Evolutionary conservation across 1,140 invertebrate species (phyloP), one percentile per base, ranked within the genome.

Genomic region (Zaprionus taronus): DNA sequence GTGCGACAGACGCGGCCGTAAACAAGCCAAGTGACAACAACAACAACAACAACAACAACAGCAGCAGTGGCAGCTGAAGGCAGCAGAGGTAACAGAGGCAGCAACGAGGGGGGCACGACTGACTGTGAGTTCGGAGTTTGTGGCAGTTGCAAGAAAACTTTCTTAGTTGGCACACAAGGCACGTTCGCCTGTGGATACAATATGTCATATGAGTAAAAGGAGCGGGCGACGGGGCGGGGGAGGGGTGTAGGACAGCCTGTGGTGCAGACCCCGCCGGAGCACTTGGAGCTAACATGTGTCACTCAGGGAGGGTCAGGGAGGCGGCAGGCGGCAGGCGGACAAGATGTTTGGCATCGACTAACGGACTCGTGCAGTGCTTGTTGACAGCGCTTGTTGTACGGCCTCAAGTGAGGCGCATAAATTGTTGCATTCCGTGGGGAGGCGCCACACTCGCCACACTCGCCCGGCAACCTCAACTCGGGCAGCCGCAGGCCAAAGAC

Each of bases 101-200:
- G 38, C 24, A 22, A 14, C 15, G 17, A 47, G 15, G 17, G 17
- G 24, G 9, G 61, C 34, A 34, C 17, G 15, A 51, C 47, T 51
- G 47, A 24, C 47, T 38, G 28, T 60, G 57, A 34, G 31, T 34
- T 34, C 17, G 34, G 17, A 51, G 20, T 22, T 31, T 3, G 20
- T 41, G 41, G 38, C 55, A 47, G 56, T 24, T 47, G 53, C 34
- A 62, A 62, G 62, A 76, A 77, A 83, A 89, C 64, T 84, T 84
- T 79, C 81, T 79, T 66, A 72, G 81, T 89, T 84, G 84, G 71
- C 58, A 84, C 28, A 66, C 81, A 72, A 62, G 47, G 51, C 83
- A 87, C 83, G 83, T 87, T 80, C 84, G 78, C 71, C 62, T 89
- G 83, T 87, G 83, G 83, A 87, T 89, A 87, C 83, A 87, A 87